Percentiles rank a stretch among this genome's conserved stretches.
phyloP scores from a whole-genome alignment of 30 jellyfish, hydroid and myxozoan genomes.

The Hydractinia symbiolongicarpus region DNA sequence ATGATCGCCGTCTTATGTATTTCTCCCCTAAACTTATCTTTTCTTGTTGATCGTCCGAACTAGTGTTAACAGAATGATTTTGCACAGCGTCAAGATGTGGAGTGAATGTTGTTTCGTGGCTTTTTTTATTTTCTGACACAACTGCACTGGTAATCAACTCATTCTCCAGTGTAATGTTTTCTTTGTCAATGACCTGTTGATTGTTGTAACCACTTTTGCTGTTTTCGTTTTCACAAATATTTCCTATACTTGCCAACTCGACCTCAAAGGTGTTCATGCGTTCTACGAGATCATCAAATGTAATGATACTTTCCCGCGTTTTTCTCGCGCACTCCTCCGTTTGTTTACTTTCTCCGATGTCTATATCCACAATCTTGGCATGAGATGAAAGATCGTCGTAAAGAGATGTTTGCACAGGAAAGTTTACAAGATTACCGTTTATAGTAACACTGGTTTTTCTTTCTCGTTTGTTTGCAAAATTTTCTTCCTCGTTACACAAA shows the following conservation, averaged over 20 bases:
- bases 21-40: not conserved
- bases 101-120: too few species aligned
- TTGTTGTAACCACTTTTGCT: not conserved
- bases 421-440: conserved; percentile 10
- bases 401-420: conserved; percentile 4
- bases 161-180: not conserved
- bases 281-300: not conserved
- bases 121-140: too few species aligned
- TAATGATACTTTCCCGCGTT: conserved; percentile 11
- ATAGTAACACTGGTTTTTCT: conserved; percentile 10
- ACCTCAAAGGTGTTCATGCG: not conserved
- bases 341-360: not conserved
- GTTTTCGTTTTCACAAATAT: not conserved
- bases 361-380: conserved; percentile 2
- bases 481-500: not conserved
- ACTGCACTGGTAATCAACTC: too few species aligned
- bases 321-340: not conserved
- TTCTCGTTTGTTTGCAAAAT: not conserved
- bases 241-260: not conserved
- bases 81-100: too few species aligned
- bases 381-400: not conserved
- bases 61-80: not conserved
- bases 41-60: not conserved
- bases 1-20: not conserved
- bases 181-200: not conserved